Base-by-base conservation (phyloP, 2,797 vertebrate genomes). In the Triplophysa yarkandensis region DNA sequence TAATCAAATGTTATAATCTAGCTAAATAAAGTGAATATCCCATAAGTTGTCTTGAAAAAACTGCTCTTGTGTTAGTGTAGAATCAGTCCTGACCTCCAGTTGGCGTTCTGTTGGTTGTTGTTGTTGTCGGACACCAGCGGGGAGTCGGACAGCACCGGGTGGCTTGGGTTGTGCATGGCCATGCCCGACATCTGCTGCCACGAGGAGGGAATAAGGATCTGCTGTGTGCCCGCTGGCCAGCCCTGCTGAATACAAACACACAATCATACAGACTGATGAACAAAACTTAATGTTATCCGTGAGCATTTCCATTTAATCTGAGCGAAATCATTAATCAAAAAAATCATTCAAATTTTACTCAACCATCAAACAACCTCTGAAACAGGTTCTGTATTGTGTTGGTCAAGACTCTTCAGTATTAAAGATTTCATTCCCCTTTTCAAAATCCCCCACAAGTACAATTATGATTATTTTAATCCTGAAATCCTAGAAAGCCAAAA, bases 101-200 rank as follows among this genome's bases (percentile, higher is more conserved):
- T 92, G 34, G 93, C 79, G 16, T 92, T 58, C 30, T 95, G 94
- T 78, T 98, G 97, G 78, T 86, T 86, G 58, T 90, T 80, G 58
- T 90, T 80, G 44, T 90, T 52, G 78, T 98, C 96, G 0, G 96
- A 89, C 74, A 95, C 89, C 28, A 95, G 87, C 0, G 91, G 84
- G 0, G 90, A 89, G 81, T 96, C 92, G 0, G 95, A 92, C 79
- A 98, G 94, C 81, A 98, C 93, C 0, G 94, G 90, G 86, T 98
- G 97, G 34, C 95, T 92, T 0, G 95, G 93, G 86, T 95, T 95
- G 81, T 98, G 97, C 74, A 98, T 86, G 81, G 96, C 91, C 87
- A 99, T 93, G 55, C 95, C 94, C 0, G 96, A 95, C 92, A 99
- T 93, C 89, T 98, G 96, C 88, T 98, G 97, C 97, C 97, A 99